Evolutionary conservation across 2,888 invertebrate species (phyloP), one percentile per base, ranked within the genome.

Genomic region (Polyommatus iphigenia): DNA sequence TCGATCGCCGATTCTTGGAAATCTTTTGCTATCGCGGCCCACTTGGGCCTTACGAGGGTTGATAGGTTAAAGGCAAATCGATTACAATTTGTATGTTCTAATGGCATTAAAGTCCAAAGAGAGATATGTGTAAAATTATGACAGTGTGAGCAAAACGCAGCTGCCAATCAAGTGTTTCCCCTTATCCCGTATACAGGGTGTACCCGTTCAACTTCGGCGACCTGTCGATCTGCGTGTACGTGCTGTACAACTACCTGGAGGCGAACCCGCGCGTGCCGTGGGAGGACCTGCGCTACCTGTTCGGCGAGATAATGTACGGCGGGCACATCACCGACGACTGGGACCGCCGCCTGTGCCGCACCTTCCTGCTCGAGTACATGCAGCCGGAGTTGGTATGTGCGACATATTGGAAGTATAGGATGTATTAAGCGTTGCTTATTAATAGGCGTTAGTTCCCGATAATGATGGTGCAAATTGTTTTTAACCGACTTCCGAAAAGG

Each of bases 251-350:
- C 90, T 99, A 99, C 89, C 90, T 99, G 87, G 99, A 99, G 87
- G 97, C 96, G 78, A 98, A 98, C 85, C 96, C 95, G 71, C 96
- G 96, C 82, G 97, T 98, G 7, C 99, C 99, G 0, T 99, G 98
- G 98, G 99, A 99, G 89, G 99, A 99, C 91, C 91, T 99, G 83
- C 95, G 99, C 1, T 99, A 99, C 88, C 93, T 99, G 29, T 99
- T 99, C 87, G 99, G 99, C 0, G 99, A 99, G 92, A 99, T 99
- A 83, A 99, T 99, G 99, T 99, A 99, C 86, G 99, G 99, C 1
- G 99, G 99, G 0, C 99, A 99, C 87, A 99, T 99, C 84, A 99
- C 99, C 0, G 99, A 99, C 86, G 99, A 99, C 89, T 99, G 98
- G 98, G 99, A 99, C 89, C 94, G 99, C 75, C 94, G 97, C 62